Base-by-base conservation (phyloP, 2,888 invertebrate species). In the Drepana falcataria region DNA sequence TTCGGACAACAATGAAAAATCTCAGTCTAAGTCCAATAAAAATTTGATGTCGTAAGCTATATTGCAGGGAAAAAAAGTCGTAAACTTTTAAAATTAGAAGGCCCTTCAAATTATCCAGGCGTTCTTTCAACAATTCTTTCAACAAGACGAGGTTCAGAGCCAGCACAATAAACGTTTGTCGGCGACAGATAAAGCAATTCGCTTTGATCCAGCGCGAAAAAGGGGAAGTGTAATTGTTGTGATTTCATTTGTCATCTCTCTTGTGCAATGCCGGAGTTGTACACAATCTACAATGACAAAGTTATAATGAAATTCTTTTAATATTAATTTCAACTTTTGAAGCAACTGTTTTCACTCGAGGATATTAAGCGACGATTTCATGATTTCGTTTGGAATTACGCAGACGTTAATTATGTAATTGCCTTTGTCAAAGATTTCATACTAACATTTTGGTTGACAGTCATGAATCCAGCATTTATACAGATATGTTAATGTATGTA, bases 211-310 rank as follows among this genome's bases (percentile, higher is more conserved):
- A 51, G 54, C 58, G 34, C 60, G 53, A 65, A 55, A 21, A 55
- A 56, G 58, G 54, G 57, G 57, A 59, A 68, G 63, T 71, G 73
- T 73, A 65, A 75, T 73, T 69, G 72, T 73, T 68, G 67, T 66
- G 63, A 72, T 75, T 73, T 69, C 74, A 63, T 69, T 68, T 69
- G 56, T 66, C 68, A 65, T 59, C 59, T 57, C 62, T 54, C 40
- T 59, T 63, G 58, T 65, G 54, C 63, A 59, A 66, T 59, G 62
- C 64, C 44, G 44, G 65, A 70, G 76, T 68, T 73, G 69, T 70
- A 51, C 51, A 51, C 51, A 51, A 51, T 51, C 7, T 51, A 41
- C 51, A 51, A 51, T 40, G 51, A 34, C 33, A 37, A 35, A 40
- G 33, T 34, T 34, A 34, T 51, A 40, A 51, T 41, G 51, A 51